Evolutionary conservation across 2,113 vertebrate species (phyloP).

Genomic region (Gadus chalcogrammus): DNA sequence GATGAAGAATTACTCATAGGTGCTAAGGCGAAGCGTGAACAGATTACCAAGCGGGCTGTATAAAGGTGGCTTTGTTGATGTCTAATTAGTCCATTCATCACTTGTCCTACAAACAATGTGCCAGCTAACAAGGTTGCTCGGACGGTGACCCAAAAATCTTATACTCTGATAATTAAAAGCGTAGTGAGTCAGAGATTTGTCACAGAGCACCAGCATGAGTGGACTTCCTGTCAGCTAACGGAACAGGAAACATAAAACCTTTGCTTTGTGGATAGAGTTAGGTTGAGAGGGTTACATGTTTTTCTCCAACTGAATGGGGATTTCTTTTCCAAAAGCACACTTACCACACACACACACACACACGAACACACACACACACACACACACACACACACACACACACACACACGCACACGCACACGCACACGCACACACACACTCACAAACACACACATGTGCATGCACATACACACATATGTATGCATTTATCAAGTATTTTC

Average conservation of each 20-base stretch:
- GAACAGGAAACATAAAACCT: slow-evolving; percentile 66
- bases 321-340: not conserved
- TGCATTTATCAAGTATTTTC: not conserved
- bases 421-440: not conserved
- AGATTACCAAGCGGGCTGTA: slow-evolving; percentile 52
- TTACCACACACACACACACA: not conserved
- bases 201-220: slow-evolving; percentile 34
- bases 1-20: slow-evolving; percentile 45
- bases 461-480: slow-evolving; percentile 18
- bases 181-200: slow-evolving; percentile 49
- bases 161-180: slow-evolving; percentile 16
- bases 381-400: slow-evolving; percentile 2
- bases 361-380: not conserved
- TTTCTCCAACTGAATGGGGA: not conserved
- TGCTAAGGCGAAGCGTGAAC: slow-evolving; percentile 56
- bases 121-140: slow-evolving; percentile 18
- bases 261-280: slow-evolving; percentile 34
- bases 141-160: slow-evolving; percentile 7
- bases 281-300: slow-evolving; percentile 19
- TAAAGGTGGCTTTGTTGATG: slow-evolving; percentile 57
- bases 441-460: not conserved
- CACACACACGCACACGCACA: not conserved
- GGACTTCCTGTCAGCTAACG: slow-evolving; percentile 65
- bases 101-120: slow-evolving; percentile 56
- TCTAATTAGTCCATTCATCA: slow-evolving; percentile 43